These are phyloP conservation scores for Leucophora obtusa DNA, from an alignment of 2,888 invertebrate genomes.

Conservation along the genomic window DNA sequence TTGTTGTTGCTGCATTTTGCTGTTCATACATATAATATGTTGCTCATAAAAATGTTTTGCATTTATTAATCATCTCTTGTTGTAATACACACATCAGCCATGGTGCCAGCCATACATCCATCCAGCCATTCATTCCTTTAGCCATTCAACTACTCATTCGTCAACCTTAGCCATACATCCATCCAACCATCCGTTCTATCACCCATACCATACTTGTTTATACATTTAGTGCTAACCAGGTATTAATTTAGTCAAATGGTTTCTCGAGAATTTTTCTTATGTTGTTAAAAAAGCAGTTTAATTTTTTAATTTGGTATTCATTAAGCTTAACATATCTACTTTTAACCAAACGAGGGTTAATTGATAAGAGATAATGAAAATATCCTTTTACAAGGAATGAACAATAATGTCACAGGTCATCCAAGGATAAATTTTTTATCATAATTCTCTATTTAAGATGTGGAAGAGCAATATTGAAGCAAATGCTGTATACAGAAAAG, in stretches of 20 bases:
- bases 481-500: too few species aligned
- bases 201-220: conserved; percentile 18
- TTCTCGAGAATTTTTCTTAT: conserved; percentile 59
- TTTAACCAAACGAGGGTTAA: conserved; percentile 25
- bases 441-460: too few species aligned
- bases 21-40: conserved; percentile 25
- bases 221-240: conserved; percentile 63
- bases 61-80: conserved; percentile 57
- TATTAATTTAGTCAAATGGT: conserved; percentile 65
- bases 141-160: conserved; percentile 22
- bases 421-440: too few species aligned
- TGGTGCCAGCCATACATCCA: conserved; percentile 40
- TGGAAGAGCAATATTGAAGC: too few species aligned
- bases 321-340: conserved; percentile 38
- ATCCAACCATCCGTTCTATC: conserved; percentile 30
- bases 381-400: background rate
- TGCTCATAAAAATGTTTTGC: conserved; percentile 57
- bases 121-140: conserved; percentile 29
- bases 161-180: conserved; percentile 16
- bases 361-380: background rate
- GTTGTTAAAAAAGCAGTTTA: conserved; percentile 59
- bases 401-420: too few species aligned
- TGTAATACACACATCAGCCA: conserved; percentile 23
- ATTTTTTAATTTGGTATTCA: conserved; percentile 63
- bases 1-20: conserved; percentile 26